A percentile compares a stretch with the other conserved stretches of the same genome.
phyloP scores from a whole-genome alignment of 1,140 invertebrate genomes.

The Drosophila serrata region DNA sequence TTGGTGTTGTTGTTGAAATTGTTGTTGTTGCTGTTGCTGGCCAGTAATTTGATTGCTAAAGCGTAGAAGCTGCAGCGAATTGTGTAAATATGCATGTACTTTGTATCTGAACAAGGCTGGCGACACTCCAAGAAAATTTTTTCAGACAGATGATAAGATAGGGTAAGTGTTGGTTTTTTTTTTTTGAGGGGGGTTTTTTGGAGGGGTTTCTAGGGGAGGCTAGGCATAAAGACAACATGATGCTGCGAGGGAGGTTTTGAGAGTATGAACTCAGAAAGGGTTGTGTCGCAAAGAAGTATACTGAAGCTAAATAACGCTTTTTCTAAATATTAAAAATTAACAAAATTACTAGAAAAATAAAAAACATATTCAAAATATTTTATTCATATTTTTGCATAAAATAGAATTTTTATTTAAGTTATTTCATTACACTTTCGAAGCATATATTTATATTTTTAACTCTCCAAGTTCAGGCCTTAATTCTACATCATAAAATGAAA shows the following conservation, averaged over 20 bases:
- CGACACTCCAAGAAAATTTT: constrained; percentile 29
- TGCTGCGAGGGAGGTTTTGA: constrained; percentile 59
- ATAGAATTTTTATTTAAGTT: not conserved
- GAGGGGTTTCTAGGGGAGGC: not conserved
- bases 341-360: no score
- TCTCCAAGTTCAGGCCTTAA: not conserved
- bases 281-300: no score
- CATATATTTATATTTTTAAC: not conserved
- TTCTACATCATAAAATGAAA: not conserved
- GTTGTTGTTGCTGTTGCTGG: constrained; percentile 24
- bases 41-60: constrained; percentile 82
- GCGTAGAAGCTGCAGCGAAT: constrained; percentile 81
- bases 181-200: not conserved
- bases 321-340: no score
- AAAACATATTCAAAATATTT: no score
- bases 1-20: not conserved
- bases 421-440: no score
- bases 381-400: not conserved
- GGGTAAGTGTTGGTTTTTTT: constrained; percentile 27
- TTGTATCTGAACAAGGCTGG: constrained; percentile 66
- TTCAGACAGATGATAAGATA: constrained; percentile 65
- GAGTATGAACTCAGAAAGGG: not conserved
- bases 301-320: not conserved
- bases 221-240: not conserved
- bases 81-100: constrained; percentile 83